Conservation (phyloP, 2,888 invertebrate genomes). For the Scrobipalpa atriplicella region DNA sequence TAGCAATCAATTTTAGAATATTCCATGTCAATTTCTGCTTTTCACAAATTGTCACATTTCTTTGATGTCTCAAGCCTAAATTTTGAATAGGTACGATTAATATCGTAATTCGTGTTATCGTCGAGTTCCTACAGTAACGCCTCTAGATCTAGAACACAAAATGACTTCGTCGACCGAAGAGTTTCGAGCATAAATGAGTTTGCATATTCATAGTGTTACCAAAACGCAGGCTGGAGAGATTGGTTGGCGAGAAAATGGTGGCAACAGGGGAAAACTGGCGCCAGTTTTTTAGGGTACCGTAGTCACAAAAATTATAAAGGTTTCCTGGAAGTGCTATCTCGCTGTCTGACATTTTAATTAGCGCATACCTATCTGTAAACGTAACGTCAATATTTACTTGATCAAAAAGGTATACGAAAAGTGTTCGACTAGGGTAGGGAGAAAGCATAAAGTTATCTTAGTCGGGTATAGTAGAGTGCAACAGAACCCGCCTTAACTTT, state of each 20-base stretch:
- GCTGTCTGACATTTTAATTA: neutral
- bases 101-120: neutral
- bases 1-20: too few relatives aligned
- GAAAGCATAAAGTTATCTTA: too few relatives aligned
- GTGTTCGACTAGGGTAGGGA: too few relatives aligned
- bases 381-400: neutral
- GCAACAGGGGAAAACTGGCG: slow-evolving; percentile 11
- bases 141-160: slow-evolving; percentile 22
- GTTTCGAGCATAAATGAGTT: slow-evolving; percentile 35
- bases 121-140: slow-evolving; percentile 12
- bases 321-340: too few relatives aligned
- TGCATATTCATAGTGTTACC: slow-evolving; percentile 37
- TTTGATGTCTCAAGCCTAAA: too few relatives aligned
- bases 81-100: neutral
- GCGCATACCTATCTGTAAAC: neutral
- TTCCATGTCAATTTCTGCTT: too few relatives aligned
- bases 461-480: too few relatives aligned
- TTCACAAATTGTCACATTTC: too few relatives aligned
- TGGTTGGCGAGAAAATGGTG: slow-evolving; percentile 30
- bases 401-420: neutral
- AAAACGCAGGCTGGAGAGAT: slow-evolving; percentile 31
- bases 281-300: slow-evolving; percentile 22
- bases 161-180: slow-evolving; percentile 31
- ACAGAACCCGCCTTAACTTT: too few relatives aligned
- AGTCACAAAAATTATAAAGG: too few relatives aligned